Base-by-base conservation (phyloP, 2,888 invertebrate species). In the Philereme vetulata region DNA sequence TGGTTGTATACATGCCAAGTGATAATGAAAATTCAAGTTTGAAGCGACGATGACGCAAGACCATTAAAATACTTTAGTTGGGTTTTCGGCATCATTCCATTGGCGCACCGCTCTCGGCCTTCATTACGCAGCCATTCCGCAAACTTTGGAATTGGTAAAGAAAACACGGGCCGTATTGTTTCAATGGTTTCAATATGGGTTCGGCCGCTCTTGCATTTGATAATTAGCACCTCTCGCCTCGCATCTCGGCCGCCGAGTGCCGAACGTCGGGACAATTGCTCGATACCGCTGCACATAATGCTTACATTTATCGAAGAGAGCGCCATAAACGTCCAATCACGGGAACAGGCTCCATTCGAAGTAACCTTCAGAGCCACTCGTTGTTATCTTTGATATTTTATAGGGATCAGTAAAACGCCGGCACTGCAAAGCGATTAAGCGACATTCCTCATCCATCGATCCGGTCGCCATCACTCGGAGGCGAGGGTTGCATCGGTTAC, bases 21-120 rank as follows among this genome's bases (percentile, higher is more conserved):
- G 92, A 92, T 91, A 92, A 92, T 92, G 90, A 91, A 92, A 91
- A 88, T 90, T 90, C 91, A 92, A 91, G 92, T 92, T 91, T 90
- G 86, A 87, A 90, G 84, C 83, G 78, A 73, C 82, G 84, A 90
- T 92, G 92, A 91, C 91, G 92, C 89, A 92, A 92, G 86, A 86
- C 90, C 89, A 90, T 91, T 91, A 91, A 91, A 84, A 88, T 86
- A 89, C 86, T 86, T 79, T 80, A 80, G 82, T 82, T 82, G 85
- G 85, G 79, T 90, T 90, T 92, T 91, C 89, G 92, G 91, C 90
- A 86, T 83, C 86, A 81, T 85, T 87, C 82, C 89, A 85, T 90
- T 91, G 90, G 90, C 88, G 86, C 86, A 85, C 87, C 83, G 82
- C 81, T 80, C 82, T 83, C 81, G 86, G 90, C 90, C 91, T 90